Base-by-base conservation (phyloP, 2,888 invertebrate genomes). In the Rhingia rostrata region DNA sequence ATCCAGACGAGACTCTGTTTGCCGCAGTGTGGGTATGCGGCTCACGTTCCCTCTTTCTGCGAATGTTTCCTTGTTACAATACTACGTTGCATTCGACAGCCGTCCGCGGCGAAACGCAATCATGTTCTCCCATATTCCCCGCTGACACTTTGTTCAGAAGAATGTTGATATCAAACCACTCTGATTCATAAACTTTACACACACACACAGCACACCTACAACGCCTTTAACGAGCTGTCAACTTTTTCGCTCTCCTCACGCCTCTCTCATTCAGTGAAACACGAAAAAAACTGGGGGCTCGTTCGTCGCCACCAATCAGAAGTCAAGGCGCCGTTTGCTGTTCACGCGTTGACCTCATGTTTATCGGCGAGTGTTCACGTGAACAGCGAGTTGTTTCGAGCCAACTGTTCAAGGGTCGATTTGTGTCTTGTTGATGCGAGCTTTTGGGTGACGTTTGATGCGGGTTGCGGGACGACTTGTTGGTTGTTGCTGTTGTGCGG, bases 341-440 rank as follows among this genome's bases (percentile, higher is more conserved):
- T 93, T 94, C 96, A 96, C 94, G 94, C 95, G 93, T 92, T 92
- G 92, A 91, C 92, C 93, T 95, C 96, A 95, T 96, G 96, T 93
- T 93, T 93, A 92, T 92, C 92, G 94, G 94, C 94, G 94, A 90
- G 89, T 91, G 91, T 92, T 92, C 92, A 92, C 94, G 94, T 94
- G 94, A 94, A 91, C 91, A 91, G 88, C 88, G 80, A 86, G 92
- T 66, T 80, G 84, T n/a, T 84, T 56, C 91, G 88, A 92, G 92
- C 93, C 86, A 73, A 79, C 77, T 72, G 82, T 78, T 86, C 82
- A 85, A 77, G 56, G 85, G 82, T 82, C 82, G 69, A 56, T 60
- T 66, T 79, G 6, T 14, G 39, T 74, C 56, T 37, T 72, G 73
- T 86, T 74, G 69, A 22, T 22, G 22, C 1, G 22, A 22, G 22